Conservation (phyloP, 2,797 vertebrate genomes). For the Gallinago solitaria region DNA sequence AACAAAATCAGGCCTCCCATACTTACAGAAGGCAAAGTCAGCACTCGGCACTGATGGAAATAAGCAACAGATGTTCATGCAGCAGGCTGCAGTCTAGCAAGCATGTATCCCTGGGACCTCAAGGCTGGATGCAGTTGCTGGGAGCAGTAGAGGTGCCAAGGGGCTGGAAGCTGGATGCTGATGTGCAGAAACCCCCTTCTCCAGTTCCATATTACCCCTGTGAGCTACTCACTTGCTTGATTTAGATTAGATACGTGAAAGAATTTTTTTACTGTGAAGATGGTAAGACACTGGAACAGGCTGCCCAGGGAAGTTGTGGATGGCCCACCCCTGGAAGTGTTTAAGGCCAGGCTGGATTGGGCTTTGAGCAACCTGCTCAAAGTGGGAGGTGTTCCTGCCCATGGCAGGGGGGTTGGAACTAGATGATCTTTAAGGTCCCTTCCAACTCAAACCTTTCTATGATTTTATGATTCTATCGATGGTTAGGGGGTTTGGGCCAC, state of each 20-base stretch:
- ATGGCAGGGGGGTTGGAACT: no score
- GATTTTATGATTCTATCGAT: neutral
- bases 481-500: accelerated
- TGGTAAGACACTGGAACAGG: no score
- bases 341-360: no score
- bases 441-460: no score
- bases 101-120: neutral
- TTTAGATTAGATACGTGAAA: no score
- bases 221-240: neutral
- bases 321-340: no score
- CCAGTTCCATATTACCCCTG: neutral
- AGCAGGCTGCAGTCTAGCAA: neutral
- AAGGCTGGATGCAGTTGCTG: neutral
- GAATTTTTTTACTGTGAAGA: no score
- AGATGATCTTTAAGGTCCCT: no score
- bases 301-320: no score
- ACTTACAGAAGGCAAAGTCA: neutral
- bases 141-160: neutral
- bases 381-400: no score
- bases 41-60: neutral
- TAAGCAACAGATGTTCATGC: neutral
- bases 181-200: neutral
- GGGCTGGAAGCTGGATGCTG: neutral
- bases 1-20: neutral
- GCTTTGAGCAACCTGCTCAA: no score